Percentiles rank a stretch among this genome's conserved stretches.
These are phyloP conservation scores for Pinna nobilis DNA, from an alignment of 1,140 invertebrate species.

Conservation along the genomic window DNA sequence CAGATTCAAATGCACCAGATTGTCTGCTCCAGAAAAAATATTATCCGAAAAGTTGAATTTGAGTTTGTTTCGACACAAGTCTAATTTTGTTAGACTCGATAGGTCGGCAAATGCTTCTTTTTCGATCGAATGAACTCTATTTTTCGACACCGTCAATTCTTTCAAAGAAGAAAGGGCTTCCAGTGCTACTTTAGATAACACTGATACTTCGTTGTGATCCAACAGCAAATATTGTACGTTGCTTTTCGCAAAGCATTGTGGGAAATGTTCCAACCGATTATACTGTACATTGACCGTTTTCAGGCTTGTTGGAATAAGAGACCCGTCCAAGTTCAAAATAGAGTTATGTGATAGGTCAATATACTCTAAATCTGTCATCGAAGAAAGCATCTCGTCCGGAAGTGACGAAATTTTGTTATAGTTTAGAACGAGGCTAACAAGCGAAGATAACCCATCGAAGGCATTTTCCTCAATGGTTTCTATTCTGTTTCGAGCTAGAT, in stretches of 20 bases:
- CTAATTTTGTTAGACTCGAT: conserved; percentile 11
- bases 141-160: conserved; percentile 6
- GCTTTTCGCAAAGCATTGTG: conserved; percentile 14
- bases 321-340: conserved; percentile 14
- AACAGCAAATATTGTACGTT: conserved; percentile 11
- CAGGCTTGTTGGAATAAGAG: conserved; percentile 5
- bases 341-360: conserved; percentile 32
- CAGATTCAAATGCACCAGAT: conserved; percentile 19
- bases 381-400: not conserved
- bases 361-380: not conserved
- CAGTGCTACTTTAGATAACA: not conserved
- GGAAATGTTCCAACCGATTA: conserved; percentile 34
- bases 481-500: conserved; percentile 13
- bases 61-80: conserved; percentile 26
- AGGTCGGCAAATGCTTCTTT: conserved; percentile 18
- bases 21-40: conserved; percentile 22
- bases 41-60: conserved; percentile 13
- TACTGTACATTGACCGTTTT: not conserved
- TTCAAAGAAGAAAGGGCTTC: not conserved
- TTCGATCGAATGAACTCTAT: conserved; percentile 1
- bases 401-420: not conserved
- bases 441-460: not conserved
- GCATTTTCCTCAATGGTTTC: not conserved
- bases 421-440: not conserved
- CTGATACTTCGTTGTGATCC: conserved; percentile 8